phyloP scores from a whole-genome alignment of 2,888 invertebrate genomes.

The Hipparchia sbordonii region DNA sequence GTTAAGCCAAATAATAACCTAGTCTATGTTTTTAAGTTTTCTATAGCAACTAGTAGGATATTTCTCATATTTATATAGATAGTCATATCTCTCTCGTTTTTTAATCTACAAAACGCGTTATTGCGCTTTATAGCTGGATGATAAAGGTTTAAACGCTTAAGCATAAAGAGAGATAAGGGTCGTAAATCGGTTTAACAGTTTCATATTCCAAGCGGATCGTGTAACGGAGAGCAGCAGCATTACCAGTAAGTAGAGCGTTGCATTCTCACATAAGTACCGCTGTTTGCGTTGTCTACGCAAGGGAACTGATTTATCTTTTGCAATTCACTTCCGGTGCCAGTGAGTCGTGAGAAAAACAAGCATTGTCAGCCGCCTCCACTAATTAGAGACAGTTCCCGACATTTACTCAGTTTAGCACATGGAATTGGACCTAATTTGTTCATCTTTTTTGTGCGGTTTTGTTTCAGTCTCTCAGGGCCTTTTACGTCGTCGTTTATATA shows the following conservation, averaged over 20 bases:
- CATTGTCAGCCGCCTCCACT: constrained; percentile 32
- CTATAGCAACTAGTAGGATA: too few relatives aligned
- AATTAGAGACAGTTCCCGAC: constrained; percentile 36
- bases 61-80: too few relatives aligned
- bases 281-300: constrained; percentile 58
- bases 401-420: constrained; percentile 23
- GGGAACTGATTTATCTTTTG: constrained; percentile 61
- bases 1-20: too few relatives aligned
- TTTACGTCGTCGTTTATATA: too few relatives aligned
- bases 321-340: constrained; percentile 60
- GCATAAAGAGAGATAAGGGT: constrained; percentile 52
- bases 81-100: background rate
- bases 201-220: constrained; percentile 49
- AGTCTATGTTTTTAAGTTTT: too few relatives aligned
- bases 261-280: constrained; percentile 72
- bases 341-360: constrained; percentile 52
- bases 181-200: constrained; percentile 42
- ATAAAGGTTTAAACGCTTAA: background rate
- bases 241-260: constrained; percentile 67
- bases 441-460: background rate
- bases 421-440: constrained; percentile 17
- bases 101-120: background rate
- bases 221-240: constrained; percentile 52
- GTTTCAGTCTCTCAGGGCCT: too few relatives aligned
- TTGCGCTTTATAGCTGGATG: background rate